Conservation (phyloP, 2,888 invertebrate species). For the Andrena camellia region DNA sequence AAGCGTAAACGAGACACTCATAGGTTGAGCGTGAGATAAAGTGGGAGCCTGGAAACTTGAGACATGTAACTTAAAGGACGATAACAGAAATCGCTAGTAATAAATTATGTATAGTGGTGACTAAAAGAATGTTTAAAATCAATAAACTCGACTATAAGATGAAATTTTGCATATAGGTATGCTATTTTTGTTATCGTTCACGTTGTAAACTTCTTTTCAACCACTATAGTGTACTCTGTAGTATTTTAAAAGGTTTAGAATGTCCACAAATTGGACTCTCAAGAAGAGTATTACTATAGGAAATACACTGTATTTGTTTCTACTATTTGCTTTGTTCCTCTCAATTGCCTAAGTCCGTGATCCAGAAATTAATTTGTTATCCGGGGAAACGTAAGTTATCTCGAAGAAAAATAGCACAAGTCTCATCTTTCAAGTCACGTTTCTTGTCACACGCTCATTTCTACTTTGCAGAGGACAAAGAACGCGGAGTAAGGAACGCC, state of each 20-base stretch:
- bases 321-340: neutral
- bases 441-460: neutral
- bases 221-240: neutral
- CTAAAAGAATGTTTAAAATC: neutral
- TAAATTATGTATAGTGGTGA: neutral
- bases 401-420: neutral
- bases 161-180: neutral
- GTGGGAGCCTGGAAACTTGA: slow-evolving; percentile 9
- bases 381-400: neutral
- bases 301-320: neutral
- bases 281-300: neutral
- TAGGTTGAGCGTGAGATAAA: slow-evolving; percentile 13
- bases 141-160: neutral
- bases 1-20: slow-evolving; percentile 58
- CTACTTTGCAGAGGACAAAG: slow-evolving; percentile 5
- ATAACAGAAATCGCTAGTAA: neutral
- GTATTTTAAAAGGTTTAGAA: neutral
- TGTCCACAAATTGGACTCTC: neutral
- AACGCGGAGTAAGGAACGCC: slow-evolving; percentile 9
- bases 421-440: neutral
- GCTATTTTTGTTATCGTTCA: neutral
- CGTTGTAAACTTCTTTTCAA: neutral
- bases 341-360: neutral
- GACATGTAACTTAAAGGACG: neutral
- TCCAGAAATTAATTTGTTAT: neutral